Evolutionary conservation across 2,113 vertebrate species (phyloP).

Genomic region (Eolophus roseicapilla): DNA sequence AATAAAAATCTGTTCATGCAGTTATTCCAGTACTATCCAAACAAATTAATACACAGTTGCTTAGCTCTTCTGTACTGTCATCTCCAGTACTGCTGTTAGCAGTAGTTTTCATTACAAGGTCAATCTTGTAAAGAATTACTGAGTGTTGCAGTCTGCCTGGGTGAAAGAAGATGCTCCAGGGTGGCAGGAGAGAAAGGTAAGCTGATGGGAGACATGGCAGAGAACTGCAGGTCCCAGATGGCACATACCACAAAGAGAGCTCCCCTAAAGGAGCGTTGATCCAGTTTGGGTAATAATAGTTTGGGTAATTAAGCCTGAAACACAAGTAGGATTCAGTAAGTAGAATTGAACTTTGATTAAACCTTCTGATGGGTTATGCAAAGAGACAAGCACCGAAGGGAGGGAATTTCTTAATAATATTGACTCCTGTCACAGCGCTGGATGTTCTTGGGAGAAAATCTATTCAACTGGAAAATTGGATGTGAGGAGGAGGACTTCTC

Average conservation of each 20-base stretch:
- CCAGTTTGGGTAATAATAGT: background rate
- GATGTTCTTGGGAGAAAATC: background rate
- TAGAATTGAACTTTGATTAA: slow-evolving; percentile 55
- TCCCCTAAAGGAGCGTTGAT: background rate
- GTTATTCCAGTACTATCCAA: background rate
- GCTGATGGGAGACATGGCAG: background rate
- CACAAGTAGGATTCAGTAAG: background rate
- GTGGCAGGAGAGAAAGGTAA: background rate
- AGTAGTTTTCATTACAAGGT: background rate
- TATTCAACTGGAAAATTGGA: slow-evolving; percentile 65
- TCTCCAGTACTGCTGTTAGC: background rate
- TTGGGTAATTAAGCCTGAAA: slow-evolving; percentile 23
- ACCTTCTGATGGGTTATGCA: slow-evolving; percentile 45
- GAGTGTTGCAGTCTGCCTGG: background rate
- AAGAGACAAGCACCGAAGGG: background rate
- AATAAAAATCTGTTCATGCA: background rate
- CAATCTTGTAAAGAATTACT: background rate
- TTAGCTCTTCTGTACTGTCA: background rate
- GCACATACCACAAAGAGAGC: background rate
- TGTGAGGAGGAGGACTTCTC: slow-evolving; percentile 2
- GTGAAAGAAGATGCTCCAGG: background rate
- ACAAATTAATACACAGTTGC: background rate
- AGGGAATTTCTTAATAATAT: slow-evolving; percentile 26
- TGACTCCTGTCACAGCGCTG: slow-evolving; percentile 53
- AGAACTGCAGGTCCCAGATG: background rate